Evolutionary conservation across 2,888 invertebrate genomes (phyloP).

Genomic region (Synergus umbraculus): DNA sequence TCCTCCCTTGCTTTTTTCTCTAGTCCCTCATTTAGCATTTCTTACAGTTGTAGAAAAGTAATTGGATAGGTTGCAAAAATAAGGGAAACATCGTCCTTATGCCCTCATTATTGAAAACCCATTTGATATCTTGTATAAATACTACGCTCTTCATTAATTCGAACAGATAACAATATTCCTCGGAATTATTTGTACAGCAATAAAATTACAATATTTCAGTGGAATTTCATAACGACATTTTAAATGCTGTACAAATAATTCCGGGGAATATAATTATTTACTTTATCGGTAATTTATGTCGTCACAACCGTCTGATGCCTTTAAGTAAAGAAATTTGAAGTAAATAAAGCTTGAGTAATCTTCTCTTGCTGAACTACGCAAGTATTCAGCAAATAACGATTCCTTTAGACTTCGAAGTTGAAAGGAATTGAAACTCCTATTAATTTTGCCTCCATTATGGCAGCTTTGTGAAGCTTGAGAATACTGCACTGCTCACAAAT

Average conservation of each 20-base stretch:
- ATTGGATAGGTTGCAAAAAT: constrained; percentile 23
- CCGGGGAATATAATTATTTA: no score
- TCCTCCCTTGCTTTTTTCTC: constrained; percentile 8
- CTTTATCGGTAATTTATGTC: no score
- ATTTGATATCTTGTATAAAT: neutral
- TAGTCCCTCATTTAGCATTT: constrained; percentile 16
- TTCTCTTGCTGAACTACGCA: neutral
- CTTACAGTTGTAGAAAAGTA: constrained; percentile 16
- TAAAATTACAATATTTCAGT: no score
- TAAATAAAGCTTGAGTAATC: neutral
- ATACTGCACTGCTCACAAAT: constrained; percentile 1
- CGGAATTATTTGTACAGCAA: no score
- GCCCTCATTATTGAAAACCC: neutral
- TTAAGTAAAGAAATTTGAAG: no score
- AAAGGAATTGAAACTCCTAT: constrained; percentile 18
- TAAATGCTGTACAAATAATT: no score
- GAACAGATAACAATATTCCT: no score
- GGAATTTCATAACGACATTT: no score
- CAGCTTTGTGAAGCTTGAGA: constrained; percentile 1
- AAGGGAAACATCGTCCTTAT: constrained; percentile 2
- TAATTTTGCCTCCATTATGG: constrained; percentile 17
- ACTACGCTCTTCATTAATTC: no score
- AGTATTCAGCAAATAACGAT: neutral
- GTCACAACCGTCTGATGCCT: no score
- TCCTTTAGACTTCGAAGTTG: neutral